Evolutionary conservation across 2,113 vertebrate genomes (phyloP).

Genomic region (Larimichthys polyactis): DNA sequence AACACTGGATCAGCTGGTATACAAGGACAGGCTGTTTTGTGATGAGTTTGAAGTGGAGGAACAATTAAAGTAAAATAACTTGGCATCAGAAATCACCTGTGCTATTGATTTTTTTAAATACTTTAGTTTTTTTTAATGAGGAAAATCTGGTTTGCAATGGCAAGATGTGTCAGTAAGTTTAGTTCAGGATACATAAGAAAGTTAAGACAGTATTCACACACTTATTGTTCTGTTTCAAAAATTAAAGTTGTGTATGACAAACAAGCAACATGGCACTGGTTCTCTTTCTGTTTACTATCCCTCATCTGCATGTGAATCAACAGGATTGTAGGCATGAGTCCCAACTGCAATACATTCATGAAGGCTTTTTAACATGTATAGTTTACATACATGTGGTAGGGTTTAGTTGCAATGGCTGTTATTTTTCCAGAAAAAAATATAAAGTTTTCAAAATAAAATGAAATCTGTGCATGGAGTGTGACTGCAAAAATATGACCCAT

Average conservation of each 20-base stretch:
- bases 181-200: constrained; percentile 2
- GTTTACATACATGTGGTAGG: constrained; percentile 36
- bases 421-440: constrained; percentile 70
- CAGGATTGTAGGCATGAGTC: not conserved
- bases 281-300: constrained; percentile 35
- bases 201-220: constrained; percentile 48
- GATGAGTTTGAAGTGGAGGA: constrained; percentile 78
- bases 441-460: constrained; percentile 61
- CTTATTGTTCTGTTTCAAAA: constrained; percentile 24
- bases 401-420: constrained; percentile 37
- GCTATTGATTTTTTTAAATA: constrained; percentile 68
- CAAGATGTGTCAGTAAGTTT: not conserved
- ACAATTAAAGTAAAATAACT: constrained; percentile 70
- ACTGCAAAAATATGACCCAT: not conserved
- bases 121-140: constrained; percentile 73
- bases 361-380: constrained; percentile 55
- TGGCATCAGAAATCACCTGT: constrained; percentile 82
- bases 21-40: constrained; percentile 58
- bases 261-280: constrained; percentile 51
- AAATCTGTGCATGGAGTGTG: constrained; percentile 7
- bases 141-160: constrained; percentile 37
- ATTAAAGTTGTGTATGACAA: constrained; percentile 73
- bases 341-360: constrained; percentile 21
- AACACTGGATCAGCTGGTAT: constrained; percentile 85
- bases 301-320: constrained; percentile 41